These are phyloP conservation scores for Dendroctonus valens DNA, from an alignment of 1,140 invertebrate species.

Conservation along the genomic window DNA sequence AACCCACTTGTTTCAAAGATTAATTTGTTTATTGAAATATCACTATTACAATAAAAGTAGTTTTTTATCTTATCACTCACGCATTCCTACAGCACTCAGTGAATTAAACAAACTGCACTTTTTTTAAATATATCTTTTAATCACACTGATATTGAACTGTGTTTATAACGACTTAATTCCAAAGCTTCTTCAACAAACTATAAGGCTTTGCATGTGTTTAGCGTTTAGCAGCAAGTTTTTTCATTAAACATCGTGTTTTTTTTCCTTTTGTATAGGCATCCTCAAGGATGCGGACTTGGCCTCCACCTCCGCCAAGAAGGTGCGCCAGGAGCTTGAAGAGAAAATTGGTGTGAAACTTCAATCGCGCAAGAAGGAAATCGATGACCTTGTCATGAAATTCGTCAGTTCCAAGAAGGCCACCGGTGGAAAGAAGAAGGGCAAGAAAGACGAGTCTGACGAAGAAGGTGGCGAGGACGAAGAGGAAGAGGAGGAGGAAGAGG, in stretches of 20 bases:
- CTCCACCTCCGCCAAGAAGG: slow-evolving; percentile 83
- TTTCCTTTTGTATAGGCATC: slow-evolving; percentile 64
- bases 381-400: slow-evolving; percentile 78
- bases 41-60: no score
- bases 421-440: slow-evolving; percentile 56
- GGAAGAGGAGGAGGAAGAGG: slow-evolving; percentile 53
- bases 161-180: no score
- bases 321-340: slow-evolving; percentile 83
- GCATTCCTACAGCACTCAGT: no score
- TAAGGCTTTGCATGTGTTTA: no score
- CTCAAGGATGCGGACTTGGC: slow-evolving; percentile 84
- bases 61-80: no score
- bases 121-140: no score
- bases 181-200: no score
- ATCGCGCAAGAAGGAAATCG: slow-evolving; percentile 78
- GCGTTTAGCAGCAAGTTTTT: background rate
- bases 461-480: slow-evolving; percentile 63
- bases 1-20: no score
- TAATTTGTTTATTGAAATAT: no score
- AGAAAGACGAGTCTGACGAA: slow-evolving; percentile 57
- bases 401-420: slow-evolving; percentile 61
- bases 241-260: background rate
- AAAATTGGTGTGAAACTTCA: slow-evolving; percentile 75
- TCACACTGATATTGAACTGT: no score
- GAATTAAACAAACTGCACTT: no score